Percentiles rank a stretch among this genome's conserved stretches.
Evolutionary conservation across 2,113 vertebrate species (phyloP).

Genomic region (Tachysurus fulvidraco): DNA sequence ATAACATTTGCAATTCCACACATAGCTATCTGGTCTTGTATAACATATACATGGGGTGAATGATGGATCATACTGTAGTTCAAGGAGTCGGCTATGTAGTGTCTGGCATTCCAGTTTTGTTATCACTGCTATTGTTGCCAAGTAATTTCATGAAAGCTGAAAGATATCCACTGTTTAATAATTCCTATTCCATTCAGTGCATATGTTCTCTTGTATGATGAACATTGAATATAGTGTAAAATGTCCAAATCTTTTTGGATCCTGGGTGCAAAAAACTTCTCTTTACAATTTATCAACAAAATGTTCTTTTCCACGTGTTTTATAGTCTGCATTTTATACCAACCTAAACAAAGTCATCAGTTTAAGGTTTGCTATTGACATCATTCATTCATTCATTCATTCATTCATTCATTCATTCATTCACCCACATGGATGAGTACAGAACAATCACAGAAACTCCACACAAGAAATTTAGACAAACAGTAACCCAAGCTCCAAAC

Average conservation of each 20-base stretch:
- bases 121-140: conserved; percentile 12
- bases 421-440: not conserved
- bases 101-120: conserved; percentile 1
- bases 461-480: too few species aligned
- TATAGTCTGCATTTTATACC: not conserved
- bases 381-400: too few species aligned
- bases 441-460: not conserved
- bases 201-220: not conserved
- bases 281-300: not conserved
- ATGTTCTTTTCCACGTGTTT: not conserved
- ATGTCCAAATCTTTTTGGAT: not conserved
- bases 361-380: not conserved
- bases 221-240: not conserved
- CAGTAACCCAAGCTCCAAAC: not conserved
- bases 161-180: not conserved
- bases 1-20: not conserved
- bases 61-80: conserved; percentile 11
- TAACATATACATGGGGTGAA: not conserved
- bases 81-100: conserved; percentile 1
- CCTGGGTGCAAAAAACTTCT: not conserved
- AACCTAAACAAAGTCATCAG: not conserved
- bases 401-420: not conserved
- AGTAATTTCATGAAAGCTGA: conserved; percentile 1
- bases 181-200: not conserved
- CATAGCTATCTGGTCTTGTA: not conserved